Base-by-base conservation (phyloP, 1,140 invertebrate species). In the Rhynchophorus ferrugineus region DNA sequence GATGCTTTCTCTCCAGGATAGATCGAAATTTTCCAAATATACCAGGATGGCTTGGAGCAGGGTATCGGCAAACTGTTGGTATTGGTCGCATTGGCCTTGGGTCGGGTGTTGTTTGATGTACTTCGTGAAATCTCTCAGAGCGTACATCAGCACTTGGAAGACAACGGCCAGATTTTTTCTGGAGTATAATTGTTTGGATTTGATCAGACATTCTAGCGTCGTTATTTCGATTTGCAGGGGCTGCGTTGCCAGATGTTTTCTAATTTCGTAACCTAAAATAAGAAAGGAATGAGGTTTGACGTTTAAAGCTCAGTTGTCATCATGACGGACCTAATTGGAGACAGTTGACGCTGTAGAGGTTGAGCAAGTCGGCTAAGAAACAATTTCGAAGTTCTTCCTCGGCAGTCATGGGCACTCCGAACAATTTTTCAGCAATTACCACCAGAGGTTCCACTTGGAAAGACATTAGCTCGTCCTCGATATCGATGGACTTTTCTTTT, bases 1-100 rank as follows among this genome's bases (percentile, higher is more conserved):
- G n/a, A 55, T 49, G 21, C 53, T 55, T 33, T 55, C 46, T 18
- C 53, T 43, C 53, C 53, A 55, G 13, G 53, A 55, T 18, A 55
- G 47, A 17, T 55, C 47, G 17, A 55, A 55, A 21, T 49, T 44
- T 39, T 49, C 53, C 20, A 55, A 39, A 33, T 55, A 55, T 34
- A 21, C 46, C 8, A 55, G 16, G 20, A 55, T 49, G 5, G 53
- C 41, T 38, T 44, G 38, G 9, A 55, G 17, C 7, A 55, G 35
- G n/a, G 37, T 24, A 7, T 49, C 33, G 22, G 53, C 53, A 16
- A 49, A 39, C 17, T 17, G 1, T 3, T 55, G 19, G 17, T 49
- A 41, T 7, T 55, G 21, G 1, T 55, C 42, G 8, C 49, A 19
- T 43, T 20, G 3, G 24, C 36, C 35, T 1, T 18, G 14, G 5